Evolutionary conservation across 30 jellyfish, hydroid and myxozoan species (phyloP).

Genomic region (Cassiopea andromeda): DNA sequence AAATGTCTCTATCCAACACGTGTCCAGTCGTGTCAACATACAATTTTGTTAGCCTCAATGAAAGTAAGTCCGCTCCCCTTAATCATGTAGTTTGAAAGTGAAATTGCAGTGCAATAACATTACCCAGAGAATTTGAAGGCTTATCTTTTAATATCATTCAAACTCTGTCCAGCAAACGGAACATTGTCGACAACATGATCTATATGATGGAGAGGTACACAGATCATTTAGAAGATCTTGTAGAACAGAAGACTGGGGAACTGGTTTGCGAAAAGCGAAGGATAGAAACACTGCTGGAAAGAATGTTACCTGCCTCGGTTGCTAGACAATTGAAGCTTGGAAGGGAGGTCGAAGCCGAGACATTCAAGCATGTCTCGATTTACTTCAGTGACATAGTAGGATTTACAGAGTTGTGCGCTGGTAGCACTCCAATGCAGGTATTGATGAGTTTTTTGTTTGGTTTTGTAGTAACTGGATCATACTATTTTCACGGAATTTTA

Average conservation of each 20-base stretch:
- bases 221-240: constrained; percentile 89
- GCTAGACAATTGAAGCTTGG: constrained; percentile 91
- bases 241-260: constrained; percentile 89
- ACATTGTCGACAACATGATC: constrained; percentile 89
- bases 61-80: too few species aligned
- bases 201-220: constrained; percentile 95
- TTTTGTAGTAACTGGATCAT: too few species aligned
- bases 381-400: constrained; percentile 98
- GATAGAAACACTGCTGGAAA: constrained; percentile 83
- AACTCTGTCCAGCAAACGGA: constrained; percentile 66
- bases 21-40: too few species aligned
- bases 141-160: too few species aligned
- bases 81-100: too few species aligned
- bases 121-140: too few species aligned
- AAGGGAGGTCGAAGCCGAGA: constrained; percentile 95
- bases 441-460: not conserved
- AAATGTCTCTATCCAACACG: too few species aligned
- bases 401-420: constrained; percentile 87
- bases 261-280: constrained; percentile 82
- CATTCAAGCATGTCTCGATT: constrained; percentile 89
- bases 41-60: too few species aligned
- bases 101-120: too few species aligned
- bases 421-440: constrained; percentile 92
- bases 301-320: constrained; percentile 95
- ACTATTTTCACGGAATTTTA: not conserved